Conservation (phyloP, 1,140 invertebrate genomes). For the Apis cerana region DNA sequence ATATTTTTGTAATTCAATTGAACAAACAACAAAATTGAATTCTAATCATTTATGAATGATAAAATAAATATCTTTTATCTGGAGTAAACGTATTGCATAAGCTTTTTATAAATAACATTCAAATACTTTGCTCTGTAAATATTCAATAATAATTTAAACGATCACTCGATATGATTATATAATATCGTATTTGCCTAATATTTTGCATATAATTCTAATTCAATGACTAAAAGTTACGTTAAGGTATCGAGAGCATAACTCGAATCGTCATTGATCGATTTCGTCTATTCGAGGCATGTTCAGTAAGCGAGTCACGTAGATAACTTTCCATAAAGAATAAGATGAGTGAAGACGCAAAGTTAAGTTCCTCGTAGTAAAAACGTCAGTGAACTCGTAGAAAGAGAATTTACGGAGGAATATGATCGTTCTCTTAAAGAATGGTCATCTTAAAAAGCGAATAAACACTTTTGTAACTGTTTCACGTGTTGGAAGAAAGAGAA, state of each 20-base stretch:
- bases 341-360: constrained; percentile 16
- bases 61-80: too few species aligned
- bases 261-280: background rate
- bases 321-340: constrained; percentile 19
- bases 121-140: too few species aligned
- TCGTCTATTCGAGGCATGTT: background rate
- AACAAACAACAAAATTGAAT: too few species aligned
- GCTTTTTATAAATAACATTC: too few species aligned
- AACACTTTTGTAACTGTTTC: constrained; percentile 22
- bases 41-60: too few species aligned
- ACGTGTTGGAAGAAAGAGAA: too few species aligned
- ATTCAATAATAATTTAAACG: too few species aligned
- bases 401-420: constrained; percentile 17
- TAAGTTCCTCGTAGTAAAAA: constrained; percentile 25
- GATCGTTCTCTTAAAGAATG: constrained; percentile 18
- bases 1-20: too few species aligned
- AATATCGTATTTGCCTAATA: background rate
- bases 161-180: too few species aligned
- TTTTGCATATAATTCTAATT: background rate
- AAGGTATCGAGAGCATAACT: too few species aligned
- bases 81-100: too few species aligned
- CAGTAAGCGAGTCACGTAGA: constrained; percentile 11
- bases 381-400: constrained; percentile 38
- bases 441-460: constrained; percentile 32
- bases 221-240: background rate